Base-by-base conservation (phyloP, 2,797 vertebrate genomes). In the Acrossocheilus wenchowensis region DNA sequence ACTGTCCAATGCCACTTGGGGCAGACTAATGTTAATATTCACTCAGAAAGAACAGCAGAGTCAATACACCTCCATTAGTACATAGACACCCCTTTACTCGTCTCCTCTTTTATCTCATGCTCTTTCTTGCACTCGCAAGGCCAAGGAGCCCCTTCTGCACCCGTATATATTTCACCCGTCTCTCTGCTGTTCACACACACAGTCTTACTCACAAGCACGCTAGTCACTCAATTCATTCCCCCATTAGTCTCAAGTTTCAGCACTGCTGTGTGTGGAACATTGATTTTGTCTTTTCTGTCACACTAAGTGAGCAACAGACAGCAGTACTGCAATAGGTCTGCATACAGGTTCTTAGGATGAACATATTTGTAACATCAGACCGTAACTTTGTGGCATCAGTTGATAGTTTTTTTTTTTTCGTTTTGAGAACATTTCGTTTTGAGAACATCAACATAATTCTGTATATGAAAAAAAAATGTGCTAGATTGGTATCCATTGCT, bases 41-140 rank as follows among this genome's bases (percentile, higher is more conserved):
- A 96, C 96, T 96, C 92, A 90, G 62, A 80, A 73, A 78, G 73
- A 93, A 87, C 84, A 91, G 93, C 50, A 92, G 91, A 95, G 96
- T 98, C 97, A 96, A 98, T 98, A 97, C 69, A 78, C 89, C 92
- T 96, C 97, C 97, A 98, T 98, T 98, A 98, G 95, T 93, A 95
- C 93, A 50, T 39, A 81, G 68, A 81, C 78, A 86, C 84, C 69
- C 84, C 68, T 86, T 73, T 69, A 81, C 60, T 84, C 77, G 90
- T 91, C 71, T 90, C 89, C 26, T 77, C 83, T 69, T 85, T 79
- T 85, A 71, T 71, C 75, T 77, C 41, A 48, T 45, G 26, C 71
- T 57, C 50, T 60, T 54, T 84, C 60, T 23, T 52, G 48, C 83
- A 68, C 52, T 64, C 15, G 39, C 74, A 80, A 84, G 41, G 78